phyloP scores from a whole-genome alignment of 1,140 invertebrate genomes.

The Diachasma alloeum region DNA sequence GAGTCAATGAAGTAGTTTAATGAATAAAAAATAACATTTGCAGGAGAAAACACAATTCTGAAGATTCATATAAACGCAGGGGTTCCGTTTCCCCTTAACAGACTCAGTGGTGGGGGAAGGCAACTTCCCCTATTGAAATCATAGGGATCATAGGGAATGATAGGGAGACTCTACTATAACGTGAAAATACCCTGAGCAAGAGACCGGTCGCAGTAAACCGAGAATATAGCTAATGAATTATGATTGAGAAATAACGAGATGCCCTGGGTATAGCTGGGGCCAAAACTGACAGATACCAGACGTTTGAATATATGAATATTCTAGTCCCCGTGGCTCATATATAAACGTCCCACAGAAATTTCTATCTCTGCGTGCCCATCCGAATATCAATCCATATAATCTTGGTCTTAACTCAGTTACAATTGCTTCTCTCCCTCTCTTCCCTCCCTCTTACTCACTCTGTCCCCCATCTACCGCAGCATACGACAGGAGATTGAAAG shows the following conservation, averaged over 20 bases:
- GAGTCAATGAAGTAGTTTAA: too few species aligned
- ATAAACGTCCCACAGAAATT: conserved; percentile 16
- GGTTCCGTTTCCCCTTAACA: too few species aligned
- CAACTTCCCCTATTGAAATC: too few species aligned
- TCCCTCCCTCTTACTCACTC: background rate
- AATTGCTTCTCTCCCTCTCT: background rate
- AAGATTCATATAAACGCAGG: too few species aligned
- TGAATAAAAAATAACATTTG: too few species aligned
- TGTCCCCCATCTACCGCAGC: background rate
- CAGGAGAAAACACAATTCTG: too few species aligned
- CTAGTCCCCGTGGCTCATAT: background rate
- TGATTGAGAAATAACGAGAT: background rate
- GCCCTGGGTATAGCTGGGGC: background rate
- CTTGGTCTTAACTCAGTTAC: background rate
- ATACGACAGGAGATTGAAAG: conserved; percentile 9
- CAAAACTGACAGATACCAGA: background rate
- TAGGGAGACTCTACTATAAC: background rate
- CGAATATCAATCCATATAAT: background rate
- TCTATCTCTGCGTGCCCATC: background rate
- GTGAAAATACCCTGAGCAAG: background rate
- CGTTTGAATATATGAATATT: background rate
- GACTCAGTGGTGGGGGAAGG: too few species aligned
- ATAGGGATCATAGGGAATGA: too few species aligned
- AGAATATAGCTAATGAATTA: background rate
- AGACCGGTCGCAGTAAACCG: background rate